phyloP scores from a whole-genome alignment of 2,113 vertebrate genomes.

The Chloropsis hardwickii region DNA sequence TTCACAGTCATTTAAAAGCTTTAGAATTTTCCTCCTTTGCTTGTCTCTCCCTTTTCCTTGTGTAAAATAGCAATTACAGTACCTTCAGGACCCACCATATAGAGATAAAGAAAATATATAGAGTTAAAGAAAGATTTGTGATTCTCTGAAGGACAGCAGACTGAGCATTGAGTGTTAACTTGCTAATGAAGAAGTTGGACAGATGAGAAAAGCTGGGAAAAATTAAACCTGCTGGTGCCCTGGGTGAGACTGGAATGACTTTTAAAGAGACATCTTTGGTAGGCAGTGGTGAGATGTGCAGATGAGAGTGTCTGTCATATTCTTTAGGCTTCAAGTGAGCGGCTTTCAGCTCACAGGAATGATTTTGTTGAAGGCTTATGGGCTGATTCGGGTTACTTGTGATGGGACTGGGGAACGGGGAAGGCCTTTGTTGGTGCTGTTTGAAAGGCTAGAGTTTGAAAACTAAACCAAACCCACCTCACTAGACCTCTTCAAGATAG shows the following conservation, averaged over 20 bases:
- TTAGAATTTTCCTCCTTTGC: neutral
- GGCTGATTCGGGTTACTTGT: neutral
- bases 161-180: neutral
- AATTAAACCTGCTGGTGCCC: neutral
- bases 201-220: neutral
- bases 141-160: neutral
- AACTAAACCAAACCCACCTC: neutral
- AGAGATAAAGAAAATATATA: no score
- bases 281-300: neutral
- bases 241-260: neutral
- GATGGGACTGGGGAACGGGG: neutral
- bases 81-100: neutral
- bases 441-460: neutral
- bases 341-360: neutral
- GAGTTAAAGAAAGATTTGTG: neutral
- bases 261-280: neutral
- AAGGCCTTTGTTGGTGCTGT: neutral
- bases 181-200: neutral
- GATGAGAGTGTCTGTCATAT: neutral
- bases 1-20: neutral
- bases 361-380: neutral
- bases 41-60: neutral
- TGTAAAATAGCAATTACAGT: neutral
- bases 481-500: neutral
- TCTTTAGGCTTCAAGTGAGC: neutral